Base-by-base conservation (phyloP, 2,888 invertebrate genomes). In the Saturnia pavonia region DNA sequence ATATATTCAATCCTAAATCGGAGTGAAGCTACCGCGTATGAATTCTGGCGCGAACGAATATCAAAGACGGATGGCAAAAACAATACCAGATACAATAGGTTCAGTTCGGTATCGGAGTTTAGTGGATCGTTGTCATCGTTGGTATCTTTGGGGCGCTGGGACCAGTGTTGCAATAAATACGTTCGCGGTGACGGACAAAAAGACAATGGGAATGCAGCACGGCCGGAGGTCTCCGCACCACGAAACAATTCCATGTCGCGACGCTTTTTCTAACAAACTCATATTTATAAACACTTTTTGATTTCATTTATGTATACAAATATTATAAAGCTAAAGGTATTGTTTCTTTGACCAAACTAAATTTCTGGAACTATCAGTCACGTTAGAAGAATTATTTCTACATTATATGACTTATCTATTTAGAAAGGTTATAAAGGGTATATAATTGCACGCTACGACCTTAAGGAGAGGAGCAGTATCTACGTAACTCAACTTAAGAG, bases 151-250 rank as follows among this genome's bases (percentile, higher is more conserved):
- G 82, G 79, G 78, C 77, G 75, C 76, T 77, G 74, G 80, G 85
- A 85, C 86, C 87, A 88, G 88, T 87, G 87, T 88, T 86, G 88
- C 90, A 89, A 90, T 91, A 91, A 91, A 92, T 91, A 92, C 88
- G 86, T 88, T 85, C 82, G 77, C 80, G 81, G 83, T 86, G 86
- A 84, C 85, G 82, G 82, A 78, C 85, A 92, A 92, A 92, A 92
- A 91, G 88, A 85, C 82, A 60, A 27, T 60, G 87, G 88, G 90
- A 91, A 91, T 91, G 79, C 76, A 76, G 82, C 89, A 86, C 87
- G 88, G 84, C 87, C 86, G 89, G 90, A 91, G 90, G 91, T 88
- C 90, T 86, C 83, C 78, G 78, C 79, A 80, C 82, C 82, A 82
- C 81, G 80, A 80, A 82, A 81, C 77, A 75, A 71, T 74, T 70